Percentiles rank a stretch among this genome's conserved stretches.
Conservation (phyloP, 2,797 vertebrate genomes). For the Enteromius viviparus region DNA sequence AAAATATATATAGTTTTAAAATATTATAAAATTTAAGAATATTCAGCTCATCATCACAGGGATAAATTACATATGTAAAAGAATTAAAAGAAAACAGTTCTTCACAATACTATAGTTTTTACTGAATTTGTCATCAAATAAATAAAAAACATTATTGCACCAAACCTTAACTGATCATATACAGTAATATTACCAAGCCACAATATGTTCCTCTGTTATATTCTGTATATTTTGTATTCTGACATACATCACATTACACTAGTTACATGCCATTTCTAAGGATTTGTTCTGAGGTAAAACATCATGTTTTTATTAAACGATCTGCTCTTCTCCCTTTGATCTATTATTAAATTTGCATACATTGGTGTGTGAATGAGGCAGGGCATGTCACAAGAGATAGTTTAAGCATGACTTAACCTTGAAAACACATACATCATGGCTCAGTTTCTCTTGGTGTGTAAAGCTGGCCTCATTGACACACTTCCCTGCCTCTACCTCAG, state of each 20-base stretch:
- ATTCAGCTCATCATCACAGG: background rate
- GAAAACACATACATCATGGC: background rate
- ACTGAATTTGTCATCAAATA: background rate
- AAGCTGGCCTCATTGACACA: conserved; percentile 18
- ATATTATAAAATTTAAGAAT: background rate
- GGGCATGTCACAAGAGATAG: background rate
- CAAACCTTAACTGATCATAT: background rate
- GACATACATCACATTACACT: background rate
- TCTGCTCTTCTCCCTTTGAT: conserved; percentile 1
- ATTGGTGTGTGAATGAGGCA: background rate
- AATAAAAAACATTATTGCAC: background rate
- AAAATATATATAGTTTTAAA: background rate
- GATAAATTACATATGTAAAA: background rate
- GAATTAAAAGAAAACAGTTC: background rate
- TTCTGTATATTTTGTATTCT: background rate
- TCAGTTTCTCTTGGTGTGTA: background rate
- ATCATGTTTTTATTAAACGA: background rate
- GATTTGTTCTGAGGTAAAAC: background rate
- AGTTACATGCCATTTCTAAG: background rate
- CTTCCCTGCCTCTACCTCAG: conserved; percentile 17
- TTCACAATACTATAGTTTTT: background rate
- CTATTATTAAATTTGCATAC: conserved; percentile 17
- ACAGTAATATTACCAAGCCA: background rate
- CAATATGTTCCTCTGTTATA: background rate
- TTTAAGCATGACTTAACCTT: conserved; percentile 29